Evolutionary conservation across 2,113 vertebrate genomes (phyloP).

Genomic region (Mirza zaza): DNA sequence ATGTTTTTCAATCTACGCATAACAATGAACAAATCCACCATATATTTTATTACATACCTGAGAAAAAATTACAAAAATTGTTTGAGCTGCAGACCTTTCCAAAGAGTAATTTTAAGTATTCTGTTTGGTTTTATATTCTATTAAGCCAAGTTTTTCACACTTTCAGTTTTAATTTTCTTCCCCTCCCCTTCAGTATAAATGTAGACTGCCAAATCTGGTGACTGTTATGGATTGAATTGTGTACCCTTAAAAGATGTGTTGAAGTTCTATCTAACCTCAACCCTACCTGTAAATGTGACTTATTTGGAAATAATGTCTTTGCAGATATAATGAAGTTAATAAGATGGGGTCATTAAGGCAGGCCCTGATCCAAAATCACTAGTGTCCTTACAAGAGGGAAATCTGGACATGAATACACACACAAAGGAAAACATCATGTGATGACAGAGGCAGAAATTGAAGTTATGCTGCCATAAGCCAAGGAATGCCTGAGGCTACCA

Average conservation of each 20-base stretch:
- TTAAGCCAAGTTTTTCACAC: not conserved
- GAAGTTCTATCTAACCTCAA: not conserved
- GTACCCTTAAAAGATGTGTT: not conserved
- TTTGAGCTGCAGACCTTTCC: not conserved
- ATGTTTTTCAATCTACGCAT: not conserved
- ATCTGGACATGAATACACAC: fast-evolving
- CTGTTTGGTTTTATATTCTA: not conserved
- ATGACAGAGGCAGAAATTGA: not conserved
- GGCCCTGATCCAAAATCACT: not conserved
- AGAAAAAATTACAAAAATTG: not conserved
- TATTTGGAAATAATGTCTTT: conserved; percentile 5
- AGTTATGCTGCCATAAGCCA: not conserved
- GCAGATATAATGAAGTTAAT: not conserved
- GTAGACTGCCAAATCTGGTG: not conserved
- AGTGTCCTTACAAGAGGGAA: not conserved
- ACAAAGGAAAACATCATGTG: not conserved
- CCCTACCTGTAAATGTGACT: not conserved
- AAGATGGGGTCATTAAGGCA: not conserved
- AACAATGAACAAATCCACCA: not conserved
- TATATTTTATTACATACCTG: not conserved
- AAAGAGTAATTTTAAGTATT: conserved; percentile 1
- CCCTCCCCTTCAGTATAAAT: not conserved
- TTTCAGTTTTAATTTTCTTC: not conserved
- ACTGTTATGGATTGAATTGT: not conserved
- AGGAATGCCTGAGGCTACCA: not conserved